Percentiles rank a stretch among this genome's conserved stretches.
phyloP scores from a whole-genome alignment of 2,888 invertebrate genomes.

The Drosophila fungiperda region DNA sequence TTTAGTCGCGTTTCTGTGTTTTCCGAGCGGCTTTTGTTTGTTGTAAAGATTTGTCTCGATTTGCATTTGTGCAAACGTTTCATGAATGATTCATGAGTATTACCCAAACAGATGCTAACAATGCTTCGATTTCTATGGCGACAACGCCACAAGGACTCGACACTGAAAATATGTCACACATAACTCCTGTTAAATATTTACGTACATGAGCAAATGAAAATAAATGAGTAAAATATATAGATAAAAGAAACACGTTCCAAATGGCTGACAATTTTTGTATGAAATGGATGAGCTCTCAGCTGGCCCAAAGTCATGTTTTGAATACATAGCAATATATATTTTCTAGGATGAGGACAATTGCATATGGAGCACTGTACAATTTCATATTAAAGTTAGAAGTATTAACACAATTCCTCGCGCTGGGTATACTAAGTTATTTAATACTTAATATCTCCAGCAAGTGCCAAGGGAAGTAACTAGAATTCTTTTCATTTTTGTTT shows the following conservation, averaged over 20 bases:
- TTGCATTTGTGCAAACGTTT: conserved; percentile 77
- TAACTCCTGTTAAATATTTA: background rate
- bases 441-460: background rate
- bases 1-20: conserved; percentile 66
- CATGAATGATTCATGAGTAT: conserved; percentile 76
- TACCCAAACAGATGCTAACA: conserved; percentile 70
- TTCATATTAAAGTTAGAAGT: background rate
- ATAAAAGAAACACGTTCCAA: background rate
- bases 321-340: background rate
- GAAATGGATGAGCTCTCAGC: background rate
- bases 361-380: background rate
- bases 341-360: background rate
- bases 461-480: background rate
- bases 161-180: conserved; percentile 27
- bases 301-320: background rate
- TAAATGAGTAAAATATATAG: background rate
- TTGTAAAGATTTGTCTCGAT: conserved; percentile 73
- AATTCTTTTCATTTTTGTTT: background rate
- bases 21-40: conserved; percentile 60
- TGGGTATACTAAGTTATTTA: background rate
- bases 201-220: background rate
- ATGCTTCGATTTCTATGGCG: conserved; percentile 49
- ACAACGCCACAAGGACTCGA: conserved; percentile 23
- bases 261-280: background rate
- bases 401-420: background rate